Percentiles rank a stretch among this genome's conserved stretches.
Conservation (phyloP, 2,113 vertebrate species). For the Camelus bactrianus region DNA sequence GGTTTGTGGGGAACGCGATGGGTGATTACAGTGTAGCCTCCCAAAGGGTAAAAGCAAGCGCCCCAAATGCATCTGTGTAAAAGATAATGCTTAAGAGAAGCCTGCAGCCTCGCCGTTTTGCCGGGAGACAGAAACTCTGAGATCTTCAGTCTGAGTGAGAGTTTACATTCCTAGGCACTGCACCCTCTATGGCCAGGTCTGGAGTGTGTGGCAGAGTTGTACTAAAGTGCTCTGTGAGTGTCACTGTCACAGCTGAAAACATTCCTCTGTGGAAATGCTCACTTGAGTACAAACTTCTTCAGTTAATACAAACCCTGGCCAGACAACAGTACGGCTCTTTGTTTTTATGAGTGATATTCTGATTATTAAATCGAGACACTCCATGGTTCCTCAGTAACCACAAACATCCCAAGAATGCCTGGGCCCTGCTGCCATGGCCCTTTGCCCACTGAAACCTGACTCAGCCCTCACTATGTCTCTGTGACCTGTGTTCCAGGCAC, state of each 20-base stretch:
- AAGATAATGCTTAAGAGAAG: constrained; percentile 47
- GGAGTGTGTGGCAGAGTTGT: background rate
- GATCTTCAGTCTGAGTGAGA: constrained; percentile 40
- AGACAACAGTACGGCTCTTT: background rate
- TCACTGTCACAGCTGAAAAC: constrained; percentile 40
- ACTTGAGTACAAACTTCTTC: constrained; percentile 49
- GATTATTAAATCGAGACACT: constrained; percentile 75
- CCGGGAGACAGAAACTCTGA: constrained; percentile 62
- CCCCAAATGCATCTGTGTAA: background rate
- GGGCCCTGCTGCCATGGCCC: constrained; percentile 75
- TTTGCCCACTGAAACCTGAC: constrained; percentile 52
- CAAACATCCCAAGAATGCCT: constrained; percentile 85
- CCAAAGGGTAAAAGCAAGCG: constrained; percentile 56
- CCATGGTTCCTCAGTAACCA: constrained; percentile 80
- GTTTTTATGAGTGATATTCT: constrained; percentile 69
- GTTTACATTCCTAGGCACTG: constrained; percentile 50
- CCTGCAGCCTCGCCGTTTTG: constrained; percentile 69
- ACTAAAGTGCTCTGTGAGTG: background rate
- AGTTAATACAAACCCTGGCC: background rate
- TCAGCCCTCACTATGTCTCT: constrained; percentile 65
- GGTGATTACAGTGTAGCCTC: background rate
- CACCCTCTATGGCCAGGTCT: background rate
- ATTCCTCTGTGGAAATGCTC: constrained; percentile 46
- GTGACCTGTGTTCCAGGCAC: constrained; percentile 24
- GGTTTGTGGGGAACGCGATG: background rate